Base-by-base conservation (phyloP, 2,113 vertebrate species). In the Zosterops lateralis region DNA sequence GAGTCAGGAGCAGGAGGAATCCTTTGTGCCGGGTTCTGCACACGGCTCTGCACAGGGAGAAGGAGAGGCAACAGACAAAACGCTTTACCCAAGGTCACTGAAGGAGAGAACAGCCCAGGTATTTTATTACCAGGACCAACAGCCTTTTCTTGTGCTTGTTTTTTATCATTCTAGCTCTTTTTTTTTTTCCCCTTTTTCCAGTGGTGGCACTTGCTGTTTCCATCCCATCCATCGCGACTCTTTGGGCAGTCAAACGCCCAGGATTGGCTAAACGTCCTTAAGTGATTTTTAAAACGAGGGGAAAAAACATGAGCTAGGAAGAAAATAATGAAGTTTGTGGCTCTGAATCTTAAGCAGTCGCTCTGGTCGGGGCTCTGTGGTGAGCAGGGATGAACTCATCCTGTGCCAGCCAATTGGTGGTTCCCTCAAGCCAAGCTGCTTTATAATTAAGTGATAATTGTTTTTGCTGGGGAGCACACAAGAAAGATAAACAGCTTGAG, bases 401-500 rank as follows among this genome's bases (percentile, higher is more conserved):
- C 96, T 78, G 91, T 62, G 61, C 95, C 97, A 97, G 84, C 97
- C 95, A 97, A 96, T 95, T 88, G 96, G 93, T 66, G 94, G 70
- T 94, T 97, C 96, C 96, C 97, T 95, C 93, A 93, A 98, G 97
- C 94, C 97, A 97, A 96, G 96, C 94, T 96, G 98, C 97, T 97
- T 98, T 98, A 97, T 98, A 98, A 98, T 98, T 98, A 98, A 98
- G 97, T 97, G 97, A 97, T 98, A 98, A 98, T 98, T 98, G 97
- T 98, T 97, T 97, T 98, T 97, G 70, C 91, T 94, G 93, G 93
- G 94, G 97, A 97, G 97, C 95, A 78, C 95, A 93, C 58, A 87
- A 95, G 97, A 96, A 98, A 98, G 97, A 98, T 97, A 97, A 98
- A 98, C 96, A 98, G 97, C 97, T 97, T 88, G 94, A 97, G 93